Evolutionary conservation across 2,888 invertebrate species (phyloP), one percentile per base, ranked within the genome.

Genomic region (Heliconius ethilla): DNA sequence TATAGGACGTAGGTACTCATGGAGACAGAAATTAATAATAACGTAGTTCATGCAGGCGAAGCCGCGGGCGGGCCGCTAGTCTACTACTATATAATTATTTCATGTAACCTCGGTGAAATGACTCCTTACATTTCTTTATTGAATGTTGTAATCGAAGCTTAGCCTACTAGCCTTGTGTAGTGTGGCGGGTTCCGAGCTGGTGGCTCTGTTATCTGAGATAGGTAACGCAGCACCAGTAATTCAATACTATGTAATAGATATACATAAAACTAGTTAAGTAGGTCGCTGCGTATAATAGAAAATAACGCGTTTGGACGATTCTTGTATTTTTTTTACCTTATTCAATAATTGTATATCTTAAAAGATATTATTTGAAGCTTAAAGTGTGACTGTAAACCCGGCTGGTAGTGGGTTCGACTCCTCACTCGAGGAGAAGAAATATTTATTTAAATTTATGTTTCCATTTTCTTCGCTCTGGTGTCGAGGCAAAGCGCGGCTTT

Each of bases 91-190:
- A 59, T 59, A 33, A 1, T 37, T 15, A 15, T 59, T 72, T 59
- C 15, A 15, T 59, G 9, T 72, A 33, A 33, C 33, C 29, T 33
- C 72, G 79, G 84, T 82, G 83, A 86, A 86, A 83, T 85, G 75
- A 84, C 83, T 82, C 80, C 78, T 78, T 83, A 79, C 74, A 81
- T 78, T 81, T 79, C 76, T 33, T 33, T 75, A 79, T 66, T 82
- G 78, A 82, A 81, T 80, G 77, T 76, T 78, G 80, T 78, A 80
- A 82, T 78, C 75, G 66, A 83, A 78, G 75, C 79, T 76, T 75
- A 73, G 70, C 76, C 86, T 83, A 85, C 82, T 90, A 89, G 86
- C 92, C 93, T 92, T 92, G 90, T 86, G 25, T 15, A 18, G 45
- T 15, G 86, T 83, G 85, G 85, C 80, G 33, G 81, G 91, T 92